Evolutionary conservation across 1,140 invertebrate genomes (phyloP).

Genomic region (Lutraria rhynchaena): DNA sequence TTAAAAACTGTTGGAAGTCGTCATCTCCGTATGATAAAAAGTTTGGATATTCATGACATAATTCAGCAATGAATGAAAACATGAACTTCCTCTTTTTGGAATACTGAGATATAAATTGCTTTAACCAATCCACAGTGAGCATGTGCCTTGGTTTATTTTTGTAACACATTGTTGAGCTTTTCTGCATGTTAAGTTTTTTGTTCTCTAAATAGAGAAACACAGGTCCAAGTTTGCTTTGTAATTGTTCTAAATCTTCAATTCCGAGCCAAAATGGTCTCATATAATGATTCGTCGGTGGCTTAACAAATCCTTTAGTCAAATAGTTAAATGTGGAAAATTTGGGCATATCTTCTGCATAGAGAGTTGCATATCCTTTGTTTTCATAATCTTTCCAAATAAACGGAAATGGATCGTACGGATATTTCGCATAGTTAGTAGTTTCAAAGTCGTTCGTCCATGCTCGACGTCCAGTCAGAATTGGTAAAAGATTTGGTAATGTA

Average conservation of each 20-base stretch:
- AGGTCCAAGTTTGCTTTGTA: constrained; percentile 50
- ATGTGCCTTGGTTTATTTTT: constrained; percentile 60
- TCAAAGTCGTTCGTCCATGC: constrained; percentile 73
- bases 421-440: constrained; percentile 71
- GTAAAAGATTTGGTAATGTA: constrained; percentile 74
- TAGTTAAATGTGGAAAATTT: constrained; percentile 83
- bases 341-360: constrained; percentile 83
- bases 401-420: constrained; percentile 80
- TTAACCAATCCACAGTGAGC: constrained; percentile 62
- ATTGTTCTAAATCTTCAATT: constrained; percentile 68
- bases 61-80: constrained; percentile 59
- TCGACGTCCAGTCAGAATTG: constrained; percentile 69
- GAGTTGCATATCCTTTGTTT: constrained; percentile 81
- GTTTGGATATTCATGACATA: constrained; percentile 64
- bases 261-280: constrained; percentile 80
- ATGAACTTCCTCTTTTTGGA: constrained; percentile 58
- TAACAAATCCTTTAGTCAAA: constrained; percentile 80
- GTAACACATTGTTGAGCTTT: constrained; percentile 63
- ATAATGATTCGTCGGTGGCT: constrained; percentile 83
- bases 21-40: constrained; percentile 61
- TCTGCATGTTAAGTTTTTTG: constrained; percentile 58
- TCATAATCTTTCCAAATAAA: constrained; percentile 84
- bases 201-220: constrained; percentile 59
- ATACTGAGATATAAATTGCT: constrained; percentile 63
- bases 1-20: constrained; percentile 75